Evolutionary conservation across 2,888 invertebrate species (phyloP).

Genomic region (Macaria notata): DNA sequence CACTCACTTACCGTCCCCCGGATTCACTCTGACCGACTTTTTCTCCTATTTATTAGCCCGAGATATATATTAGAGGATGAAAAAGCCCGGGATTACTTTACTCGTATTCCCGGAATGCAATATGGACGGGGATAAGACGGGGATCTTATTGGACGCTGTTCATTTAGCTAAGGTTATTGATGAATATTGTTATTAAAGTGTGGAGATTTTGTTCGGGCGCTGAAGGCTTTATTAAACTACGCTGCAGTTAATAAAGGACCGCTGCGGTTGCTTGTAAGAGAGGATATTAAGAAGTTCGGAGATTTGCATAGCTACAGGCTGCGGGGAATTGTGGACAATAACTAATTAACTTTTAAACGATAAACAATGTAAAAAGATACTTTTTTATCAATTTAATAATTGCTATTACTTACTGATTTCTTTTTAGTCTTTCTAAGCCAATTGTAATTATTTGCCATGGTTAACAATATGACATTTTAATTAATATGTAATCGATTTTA

Average conservation of each 20-base stretch:
- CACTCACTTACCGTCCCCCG: slow-evolving; percentile 69
- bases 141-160: slow-evolving; percentile 52
- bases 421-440: too few species aligned
- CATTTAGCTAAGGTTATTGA: slow-evolving; percentile 45
- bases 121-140: slow-evolving; percentile 43
- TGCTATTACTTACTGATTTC: too few species aligned
- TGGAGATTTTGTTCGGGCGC: slow-evolving; percentile 19
- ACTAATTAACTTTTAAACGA: too few species aligned
- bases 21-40: slow-evolving; percentile 70
- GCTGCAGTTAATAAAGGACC: slow-evolving; percentile 24
- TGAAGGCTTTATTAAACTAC: slow-evolving; percentile 32
- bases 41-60: slow-evolving; percentile 76
- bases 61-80: slow-evolving; percentile 68
- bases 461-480: too few species aligned
- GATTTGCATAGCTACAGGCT: slow-evolving; percentile 5
- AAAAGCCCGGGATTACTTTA: slow-evolving; percentile 55
- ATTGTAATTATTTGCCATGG: too few species aligned
- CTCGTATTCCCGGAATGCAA: slow-evolving; percentile 55
- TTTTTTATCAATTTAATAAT: too few species aligned
- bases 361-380: too few species aligned
- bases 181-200: slow-evolving; percentile 39
- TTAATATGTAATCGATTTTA: too few species aligned
- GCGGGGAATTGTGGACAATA: neutral
- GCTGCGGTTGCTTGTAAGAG: slow-evolving; percentile 7
- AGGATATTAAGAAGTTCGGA: slow-evolving; percentile 5